phyloP scores from a whole-genome alignment of 1,140 invertebrate species.

The Asobara japonica region DNA sequence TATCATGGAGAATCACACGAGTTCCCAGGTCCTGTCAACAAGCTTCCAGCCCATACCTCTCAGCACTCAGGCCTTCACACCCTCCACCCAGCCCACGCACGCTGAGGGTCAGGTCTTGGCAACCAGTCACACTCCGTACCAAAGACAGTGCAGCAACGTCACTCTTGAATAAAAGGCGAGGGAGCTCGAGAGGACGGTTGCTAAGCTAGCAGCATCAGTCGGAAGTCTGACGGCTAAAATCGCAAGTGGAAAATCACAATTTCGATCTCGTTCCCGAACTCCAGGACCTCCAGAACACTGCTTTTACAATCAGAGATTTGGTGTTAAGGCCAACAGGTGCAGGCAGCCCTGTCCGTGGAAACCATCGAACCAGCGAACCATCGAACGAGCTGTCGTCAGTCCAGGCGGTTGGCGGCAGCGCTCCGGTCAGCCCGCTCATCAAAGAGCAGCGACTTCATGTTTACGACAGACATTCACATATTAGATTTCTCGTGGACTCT shows the following conservation, averaged over 20 bases:
- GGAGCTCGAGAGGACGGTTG: too few relatives aligned
- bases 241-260: neutral
- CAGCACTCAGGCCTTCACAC: too few relatives aligned
- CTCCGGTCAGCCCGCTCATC: neutral
- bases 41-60: neutral
- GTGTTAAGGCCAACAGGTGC: constrained; percentile 10
- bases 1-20: constrained; percentile 16
- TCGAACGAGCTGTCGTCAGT: constrained; percentile 8
- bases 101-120: too few relatives aligned
- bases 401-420: neutral
- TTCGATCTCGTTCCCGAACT: neutral
- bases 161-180: too few relatives aligned
- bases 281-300: neutral
- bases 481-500: constrained; percentile 23
- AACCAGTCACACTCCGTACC: too few relatives aligned
- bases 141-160: too few relatives aligned
- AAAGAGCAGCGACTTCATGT: neutral
- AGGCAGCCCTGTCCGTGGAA: constrained; percentile 9
- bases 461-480: too few relatives aligned
- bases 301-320: constrained; percentile 30
- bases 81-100: too few relatives aligned
- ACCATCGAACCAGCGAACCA: constrained; percentile 27
- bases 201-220: too few relatives aligned
- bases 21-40: neutral
- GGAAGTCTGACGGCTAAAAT: neutral